phyloP scores from a whole-genome alignment of 2,797 vertebrate genomes.

The Pseudochirops corinnae region DNA sequence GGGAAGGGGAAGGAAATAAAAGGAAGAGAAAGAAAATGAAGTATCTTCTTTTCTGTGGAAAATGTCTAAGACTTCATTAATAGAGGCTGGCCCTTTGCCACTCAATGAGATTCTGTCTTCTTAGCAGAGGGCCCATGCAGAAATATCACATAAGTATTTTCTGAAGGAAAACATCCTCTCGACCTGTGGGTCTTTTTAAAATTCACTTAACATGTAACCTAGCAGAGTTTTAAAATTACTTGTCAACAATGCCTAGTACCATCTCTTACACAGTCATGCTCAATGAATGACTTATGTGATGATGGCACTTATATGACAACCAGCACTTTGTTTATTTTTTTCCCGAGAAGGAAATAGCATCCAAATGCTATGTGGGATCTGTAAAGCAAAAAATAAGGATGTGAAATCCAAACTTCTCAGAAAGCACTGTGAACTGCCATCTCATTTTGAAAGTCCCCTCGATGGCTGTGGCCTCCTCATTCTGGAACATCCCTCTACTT shows the following conservation, averaged over 20 bases:
- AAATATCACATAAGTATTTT: conserved; percentile 73
- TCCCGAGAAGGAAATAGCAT: not conserved
- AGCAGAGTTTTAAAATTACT: conserved; percentile 26
- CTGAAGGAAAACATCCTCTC: conserved; percentile 76
- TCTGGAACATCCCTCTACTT: not conserved
- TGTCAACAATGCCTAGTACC: not conserved
- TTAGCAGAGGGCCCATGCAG: conserved; percentile 73
- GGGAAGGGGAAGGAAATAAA: not conserved
- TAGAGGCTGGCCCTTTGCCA: conserved; percentile 73
- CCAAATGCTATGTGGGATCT: not conserved
- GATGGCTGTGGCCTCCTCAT: not conserved
- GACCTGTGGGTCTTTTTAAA: conserved; percentile 44
- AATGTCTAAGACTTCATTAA: conserved; percentile 80
- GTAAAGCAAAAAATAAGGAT: not conserved
- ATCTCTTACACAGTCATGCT: not conserved
- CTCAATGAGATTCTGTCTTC: conserved; percentile 72
- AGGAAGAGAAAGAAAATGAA: conserved; percentile 46
- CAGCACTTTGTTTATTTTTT: not conserved
- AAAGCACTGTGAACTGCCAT: not conserved
- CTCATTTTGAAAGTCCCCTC: not conserved
- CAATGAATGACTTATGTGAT: not conserved
- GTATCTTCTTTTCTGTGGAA: conserved; percentile 51
- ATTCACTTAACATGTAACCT: conserved; percentile 12
- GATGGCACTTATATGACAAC: not conserved
- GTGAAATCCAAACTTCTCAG: not conserved